Conservation (phyloP, 2,797 vertebrate genomes). For the Simalia tracyae region DNA sequence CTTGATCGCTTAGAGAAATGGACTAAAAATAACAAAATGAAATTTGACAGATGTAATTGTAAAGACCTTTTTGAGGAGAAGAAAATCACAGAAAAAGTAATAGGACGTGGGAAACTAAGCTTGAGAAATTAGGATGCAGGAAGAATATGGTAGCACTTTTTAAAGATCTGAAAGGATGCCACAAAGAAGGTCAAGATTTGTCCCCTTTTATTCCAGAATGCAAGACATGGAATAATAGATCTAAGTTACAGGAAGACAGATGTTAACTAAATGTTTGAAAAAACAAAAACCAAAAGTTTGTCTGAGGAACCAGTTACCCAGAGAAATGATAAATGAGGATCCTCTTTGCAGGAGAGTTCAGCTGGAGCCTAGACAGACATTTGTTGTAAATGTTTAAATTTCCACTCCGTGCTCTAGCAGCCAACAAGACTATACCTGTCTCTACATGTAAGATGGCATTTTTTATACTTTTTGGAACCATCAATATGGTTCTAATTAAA, state of each 20-base stretch:
- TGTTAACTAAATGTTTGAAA: neutral
- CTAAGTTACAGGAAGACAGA: neutral
- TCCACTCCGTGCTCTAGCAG: neutral
- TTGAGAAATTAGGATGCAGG: neutral
- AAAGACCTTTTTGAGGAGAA: neutral
- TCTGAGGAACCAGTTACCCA: neutral
- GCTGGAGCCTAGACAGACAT: neutral
- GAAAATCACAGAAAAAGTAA: neutral
- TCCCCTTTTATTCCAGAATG: neutral
- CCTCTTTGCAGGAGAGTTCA: neutral
- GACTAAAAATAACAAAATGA: neutral
- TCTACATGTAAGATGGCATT: neutral
- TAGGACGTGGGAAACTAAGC: neutral
- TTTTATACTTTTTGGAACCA: neutral
- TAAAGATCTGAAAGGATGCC: neutral
- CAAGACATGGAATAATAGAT: neutral
- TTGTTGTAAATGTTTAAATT: neutral
- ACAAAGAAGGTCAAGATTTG: neutral
- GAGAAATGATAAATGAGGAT: neutral
- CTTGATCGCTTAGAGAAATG: neutral
- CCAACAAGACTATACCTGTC: neutral
- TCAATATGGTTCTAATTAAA: neutral
- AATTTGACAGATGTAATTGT: neutral
- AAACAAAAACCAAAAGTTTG: neutral
- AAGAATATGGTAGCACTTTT: neutral